Conservation (phyloP, 2,113 vertebrate species). For the Hippocampus comes region DNA sequence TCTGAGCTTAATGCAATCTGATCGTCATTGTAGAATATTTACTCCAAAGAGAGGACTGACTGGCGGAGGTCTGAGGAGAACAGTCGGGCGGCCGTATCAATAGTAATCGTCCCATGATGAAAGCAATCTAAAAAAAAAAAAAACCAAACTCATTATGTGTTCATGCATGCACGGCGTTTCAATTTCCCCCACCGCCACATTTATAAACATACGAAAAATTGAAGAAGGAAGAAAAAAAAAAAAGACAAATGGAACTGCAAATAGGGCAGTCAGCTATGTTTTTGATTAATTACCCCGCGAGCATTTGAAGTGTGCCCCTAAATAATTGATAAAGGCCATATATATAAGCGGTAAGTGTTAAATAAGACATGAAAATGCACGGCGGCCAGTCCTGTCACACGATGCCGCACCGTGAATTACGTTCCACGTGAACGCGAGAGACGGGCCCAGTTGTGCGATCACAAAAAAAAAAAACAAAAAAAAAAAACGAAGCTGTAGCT, state of each 20-base stretch:
- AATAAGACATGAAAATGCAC: slow-evolving; percentile 1
- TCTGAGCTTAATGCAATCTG: not conserved
- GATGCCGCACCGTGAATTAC: not conserved
- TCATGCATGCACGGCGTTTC: no score
- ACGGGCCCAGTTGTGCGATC: not conserved
- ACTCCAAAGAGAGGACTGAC: not conserved
- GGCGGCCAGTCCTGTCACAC: not conserved
- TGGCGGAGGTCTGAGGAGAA: not conserved
- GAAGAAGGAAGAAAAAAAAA: not conserved
- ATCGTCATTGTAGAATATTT: not conserved
- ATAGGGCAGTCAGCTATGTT: not conserved
- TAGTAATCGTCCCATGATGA: not conserved
- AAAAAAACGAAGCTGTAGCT: not conserved
- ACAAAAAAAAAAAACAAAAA: not conserved
- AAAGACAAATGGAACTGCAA: not conserved
- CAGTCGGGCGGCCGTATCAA: not conserved
- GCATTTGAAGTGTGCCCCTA: not conserved
- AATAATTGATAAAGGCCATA: slow-evolving; percentile 2
- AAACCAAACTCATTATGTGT: not conserved
- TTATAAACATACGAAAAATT: not conserved
- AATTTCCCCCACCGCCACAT: not conserved
- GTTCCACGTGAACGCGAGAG: not conserved
- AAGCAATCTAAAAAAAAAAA: not conserved
- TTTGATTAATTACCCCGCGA: not conserved
- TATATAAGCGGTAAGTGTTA: not conserved